Conservation (phyloP, 2,797 vertebrate species). For the Otus scops region DNA sequence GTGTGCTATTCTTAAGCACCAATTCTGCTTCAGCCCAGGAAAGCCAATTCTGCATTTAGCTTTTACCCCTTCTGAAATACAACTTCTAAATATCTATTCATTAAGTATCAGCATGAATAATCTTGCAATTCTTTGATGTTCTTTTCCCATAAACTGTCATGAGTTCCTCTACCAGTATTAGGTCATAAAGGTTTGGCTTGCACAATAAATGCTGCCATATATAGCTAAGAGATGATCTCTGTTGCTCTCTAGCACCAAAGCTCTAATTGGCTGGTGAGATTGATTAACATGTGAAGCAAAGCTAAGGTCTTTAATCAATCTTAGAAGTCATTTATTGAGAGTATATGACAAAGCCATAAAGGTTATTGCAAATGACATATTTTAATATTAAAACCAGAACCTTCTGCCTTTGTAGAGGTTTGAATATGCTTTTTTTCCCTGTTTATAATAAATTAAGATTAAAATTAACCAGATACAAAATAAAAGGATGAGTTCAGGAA, state of each 20-base stretch:
- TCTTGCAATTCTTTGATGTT: slow-evolving; percentile 21
- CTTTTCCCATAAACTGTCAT: slow-evolving; percentile 28
- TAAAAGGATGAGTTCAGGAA: slow-evolving; percentile 41
- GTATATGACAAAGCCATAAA: slow-evolving; percentile 60
- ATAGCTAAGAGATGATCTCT: slow-evolving; percentile 35
- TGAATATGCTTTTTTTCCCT: not conserved
- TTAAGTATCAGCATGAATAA: slow-evolving; percentile 11
- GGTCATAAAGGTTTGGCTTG: slow-evolving; percentile 29
- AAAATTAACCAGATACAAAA: slow-evolving; percentile 49
- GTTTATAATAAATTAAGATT: slow-evolving; percentile 59
- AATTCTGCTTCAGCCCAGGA: not conserved
- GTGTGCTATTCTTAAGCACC: not conserved
- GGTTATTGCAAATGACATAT: slow-evolving; percentile 61
- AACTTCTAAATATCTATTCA: slow-evolving; percentile 23
- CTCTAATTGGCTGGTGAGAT: slow-evolving; percentile 64
- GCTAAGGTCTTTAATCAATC: slow-evolving; percentile 65
- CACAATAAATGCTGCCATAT: slow-evolving; percentile 29
- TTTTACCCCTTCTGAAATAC: slow-evolving; percentile 16
- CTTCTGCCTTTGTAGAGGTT: slow-evolving; percentile 14
- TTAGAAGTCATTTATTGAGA: slow-evolving; percentile 62
- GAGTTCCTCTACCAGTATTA: slow-evolving; percentile 7
- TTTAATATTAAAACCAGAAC: slow-evolving; percentile 58
- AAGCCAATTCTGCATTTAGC: not conserved
- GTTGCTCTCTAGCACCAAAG: slow-evolving; percentile 25
- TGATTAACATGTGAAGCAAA: slow-evolving; percentile 67